These are phyloP conservation scores for Drosophila biarmipes DNA, from an alignment of 1,140 invertebrate genomes.

Conservation along the genomic window DNA sequence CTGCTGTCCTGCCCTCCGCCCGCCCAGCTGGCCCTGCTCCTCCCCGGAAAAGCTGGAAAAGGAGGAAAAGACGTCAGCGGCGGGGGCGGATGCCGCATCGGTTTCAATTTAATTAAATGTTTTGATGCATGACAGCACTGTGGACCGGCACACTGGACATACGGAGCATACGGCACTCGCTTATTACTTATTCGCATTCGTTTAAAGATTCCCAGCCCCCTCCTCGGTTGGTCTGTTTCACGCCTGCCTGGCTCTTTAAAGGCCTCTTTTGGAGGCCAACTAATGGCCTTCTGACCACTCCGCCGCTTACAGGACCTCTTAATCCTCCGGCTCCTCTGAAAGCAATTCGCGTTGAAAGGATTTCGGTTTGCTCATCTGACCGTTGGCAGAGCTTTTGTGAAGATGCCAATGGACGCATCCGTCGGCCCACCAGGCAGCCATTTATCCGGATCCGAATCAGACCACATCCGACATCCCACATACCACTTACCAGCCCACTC, in stretches of 20 bases:
- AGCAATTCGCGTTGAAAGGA: constrained; percentile 73
- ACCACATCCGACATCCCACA: constrained; percentile 24
- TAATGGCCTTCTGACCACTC: constrained; percentile 51
- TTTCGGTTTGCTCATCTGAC: constrained; percentile 64
- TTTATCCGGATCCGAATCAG: constrained; percentile 33
- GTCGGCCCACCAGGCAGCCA: constrained; percentile 39
- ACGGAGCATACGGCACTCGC: constrained; percentile 30
- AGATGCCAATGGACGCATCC: constrained; percentile 28
- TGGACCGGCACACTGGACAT: constrained; percentile 23
- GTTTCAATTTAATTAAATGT: constrained; percentile 81
- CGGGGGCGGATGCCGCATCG: constrained; percentile 48
- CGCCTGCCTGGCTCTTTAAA: constrained; percentile 56
- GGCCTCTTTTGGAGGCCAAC: constrained; percentile 40
- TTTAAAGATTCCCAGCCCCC: constrained; percentile 51
- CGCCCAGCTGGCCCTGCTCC: too few relatives aligned
- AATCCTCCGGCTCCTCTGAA: constrained; percentile 23
- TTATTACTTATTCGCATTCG: constrained; percentile 59
- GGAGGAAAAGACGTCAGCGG: constrained; percentile 33
- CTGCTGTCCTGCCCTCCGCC: constrained; percentile 13
- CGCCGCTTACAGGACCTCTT: constrained; percentile 44
- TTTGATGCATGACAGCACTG: constrained; percentile 77
- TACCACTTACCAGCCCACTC: constrained; percentile 13
- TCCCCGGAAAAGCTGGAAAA: neutral
- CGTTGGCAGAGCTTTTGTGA: constrained; percentile 20
- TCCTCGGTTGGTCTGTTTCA: constrained; percentile 9